Conservation (phyloP, 2,797 vertebrate genomes). For the Lagocephalus sceleratus region DNA sequence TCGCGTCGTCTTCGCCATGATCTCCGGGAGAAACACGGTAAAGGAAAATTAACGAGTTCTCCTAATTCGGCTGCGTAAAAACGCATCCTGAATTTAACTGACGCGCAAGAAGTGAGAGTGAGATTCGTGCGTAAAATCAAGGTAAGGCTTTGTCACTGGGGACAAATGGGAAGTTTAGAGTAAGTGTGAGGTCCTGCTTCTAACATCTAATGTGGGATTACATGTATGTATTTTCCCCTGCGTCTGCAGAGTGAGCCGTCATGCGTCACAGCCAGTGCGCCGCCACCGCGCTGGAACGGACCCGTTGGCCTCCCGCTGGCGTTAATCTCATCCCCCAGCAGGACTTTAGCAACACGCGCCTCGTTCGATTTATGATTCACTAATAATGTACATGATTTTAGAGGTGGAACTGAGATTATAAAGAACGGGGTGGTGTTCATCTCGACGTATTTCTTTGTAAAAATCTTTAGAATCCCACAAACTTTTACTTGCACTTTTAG, state of each 20-base stretch:
- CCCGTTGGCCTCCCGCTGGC: background rate
- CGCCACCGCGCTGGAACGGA: slow-evolving; percentile 53
- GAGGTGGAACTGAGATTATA: too few species aligned
- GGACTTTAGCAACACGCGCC: too few species aligned
- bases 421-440: too few species aligned
- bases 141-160: background rate
- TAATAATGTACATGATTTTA: too few species aligned
- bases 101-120: background rate
- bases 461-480: too few species aligned
- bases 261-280: slow-evolving; percentile 29
- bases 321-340: slow-evolving; percentile 14
- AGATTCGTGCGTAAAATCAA: too few species aligned
- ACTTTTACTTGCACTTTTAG: too few species aligned
- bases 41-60: background rate
- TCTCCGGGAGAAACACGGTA: slow-evolving; percentile 64
- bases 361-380: too few species aligned
- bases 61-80: background rate
- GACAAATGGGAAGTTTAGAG: slow-evolving; percentile 13
- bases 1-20: slow-evolving; percentile 43
- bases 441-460: too few species aligned
- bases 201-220: slow-evolving; percentile 43
- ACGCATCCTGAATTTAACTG: background rate
- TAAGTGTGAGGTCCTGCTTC: background rate
- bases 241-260: slow-evolving; percentile 22
- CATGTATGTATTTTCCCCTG: slow-evolving; percentile 17